Conservation (phyloP, 2,797 vertebrate species). For the Decapterus maruadsi region DNA sequence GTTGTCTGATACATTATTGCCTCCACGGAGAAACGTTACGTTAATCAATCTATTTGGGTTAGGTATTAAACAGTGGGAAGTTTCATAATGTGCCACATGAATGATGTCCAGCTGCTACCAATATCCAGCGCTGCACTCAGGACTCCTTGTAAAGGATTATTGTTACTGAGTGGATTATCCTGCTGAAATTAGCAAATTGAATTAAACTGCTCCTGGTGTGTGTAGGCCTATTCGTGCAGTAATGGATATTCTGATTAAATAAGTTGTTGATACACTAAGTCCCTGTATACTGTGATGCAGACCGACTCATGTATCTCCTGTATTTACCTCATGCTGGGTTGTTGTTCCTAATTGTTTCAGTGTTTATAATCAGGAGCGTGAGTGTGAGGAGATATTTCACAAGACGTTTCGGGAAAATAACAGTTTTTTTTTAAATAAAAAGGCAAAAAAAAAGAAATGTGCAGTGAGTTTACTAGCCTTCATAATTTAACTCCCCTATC, state of each 20-base stretch:
- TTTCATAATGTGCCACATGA: conserved; percentile 18
- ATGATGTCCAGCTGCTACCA: conserved; percentile 25
- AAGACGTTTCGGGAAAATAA: neutral
- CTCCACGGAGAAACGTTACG: conserved; percentile 27
- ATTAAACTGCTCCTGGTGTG: conserved; percentile 8
- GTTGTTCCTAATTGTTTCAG: neutral
- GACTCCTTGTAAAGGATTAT: conserved; percentile 7
- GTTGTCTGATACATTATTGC: conserved; percentile 31
- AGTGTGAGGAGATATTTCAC: neutral
- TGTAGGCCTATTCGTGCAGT: neutral
- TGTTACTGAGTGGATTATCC: conserved; percentile 10
- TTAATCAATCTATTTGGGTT: conserved; percentile 17
- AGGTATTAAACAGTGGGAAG: conserved; percentile 11
- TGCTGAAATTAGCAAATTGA: conserved; percentile 18
- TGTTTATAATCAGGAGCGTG: neutral
- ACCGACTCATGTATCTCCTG: conserved; percentile 12
- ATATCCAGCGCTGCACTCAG: neutral
- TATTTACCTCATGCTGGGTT: conserved; percentile 18
- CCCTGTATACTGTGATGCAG: neutral
- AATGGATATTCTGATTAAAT: neutral
- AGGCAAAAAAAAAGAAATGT: too few relatives aligned
- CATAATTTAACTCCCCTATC: too few relatives aligned
- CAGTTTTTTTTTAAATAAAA: neutral
- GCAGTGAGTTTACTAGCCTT: too few relatives aligned
- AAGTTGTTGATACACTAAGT: neutral